Base-by-base conservation (phyloP, 30 jellyfish, hydroid and myxozoan species). In the Sanderia malayensis region DNA sequence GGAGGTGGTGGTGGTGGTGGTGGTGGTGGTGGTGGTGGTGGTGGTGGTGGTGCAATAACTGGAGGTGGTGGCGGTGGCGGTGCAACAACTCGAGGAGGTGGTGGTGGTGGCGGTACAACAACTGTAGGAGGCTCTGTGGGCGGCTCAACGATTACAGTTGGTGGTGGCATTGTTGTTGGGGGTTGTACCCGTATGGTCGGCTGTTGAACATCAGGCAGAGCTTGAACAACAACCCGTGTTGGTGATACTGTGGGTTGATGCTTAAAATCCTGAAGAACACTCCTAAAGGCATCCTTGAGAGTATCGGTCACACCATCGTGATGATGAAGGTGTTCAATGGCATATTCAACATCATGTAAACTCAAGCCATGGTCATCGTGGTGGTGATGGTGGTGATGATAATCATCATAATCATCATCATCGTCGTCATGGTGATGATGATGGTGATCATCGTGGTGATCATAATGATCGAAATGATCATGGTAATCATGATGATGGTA, bases 31-130 rank as follows among this genome's bases (percentile, higher is more conserved):
- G 92, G 77, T 6, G 83, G 92, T 20, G 92, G 92, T 17, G 92
- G 83, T 2, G 92, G 92, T 55, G 92, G 92, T 27, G 92, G 79
- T 0, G 81, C 61, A 29, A 67, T 69, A 8, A 69, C 32, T 8
- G 83, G 87, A 8, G 79, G 87, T 59, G 95, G 95, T 1, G 88
- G 89, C 21, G 94, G 87, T 26, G 88, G 77, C 13, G 85, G 86
- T 10, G 67, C 69, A 6, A 58, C 72, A 27, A 70, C 68, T 18
- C 46, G 72, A 13, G 79, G 46, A 2, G 74, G 64, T 21, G 95
- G 87, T 21, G 96, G 83, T 15, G 92, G 77, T 37, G 92, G 86
- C n/a, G 76, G 62, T 9, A 67, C 69, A 44, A 55, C 64, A 21
- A 67, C 55, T 19, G 87, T 61, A 11, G 84, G 79, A 11, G 90